Evolutionary conservation across 1,140 invertebrate species (phyloP).

Genomic region (Drosophila simulans): DNA sequence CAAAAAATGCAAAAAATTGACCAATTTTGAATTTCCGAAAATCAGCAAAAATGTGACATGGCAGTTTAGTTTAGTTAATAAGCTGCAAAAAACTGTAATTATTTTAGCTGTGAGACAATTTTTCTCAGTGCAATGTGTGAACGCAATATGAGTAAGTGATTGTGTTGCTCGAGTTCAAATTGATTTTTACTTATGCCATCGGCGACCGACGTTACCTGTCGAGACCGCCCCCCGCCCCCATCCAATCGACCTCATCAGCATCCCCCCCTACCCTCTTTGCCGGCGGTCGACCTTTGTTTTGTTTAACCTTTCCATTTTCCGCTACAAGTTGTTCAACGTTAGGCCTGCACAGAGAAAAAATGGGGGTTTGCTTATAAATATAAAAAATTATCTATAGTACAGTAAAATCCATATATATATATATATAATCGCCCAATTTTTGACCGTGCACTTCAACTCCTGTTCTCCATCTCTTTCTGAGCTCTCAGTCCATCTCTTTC

Average conservation of each 20-base stretch:
- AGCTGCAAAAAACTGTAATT: too few species aligned
- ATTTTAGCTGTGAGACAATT: too few species aligned
- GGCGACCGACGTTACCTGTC: conserved; percentile 43
- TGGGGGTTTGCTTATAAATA: neutral
- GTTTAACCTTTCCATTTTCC: conserved; percentile 75
- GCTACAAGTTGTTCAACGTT: conserved; percentile 55
- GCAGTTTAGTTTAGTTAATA: too few species aligned
- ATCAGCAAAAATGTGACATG: too few species aligned
- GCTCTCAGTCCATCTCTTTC: conserved; percentile 11
- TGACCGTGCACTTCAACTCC: conserved; percentile 8
- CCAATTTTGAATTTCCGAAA: too few species aligned
- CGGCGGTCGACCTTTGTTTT: conserved; percentile 53
- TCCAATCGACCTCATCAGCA: conserved; percentile 8
- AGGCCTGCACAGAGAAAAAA: neutral
- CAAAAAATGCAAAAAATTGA: too few species aligned
- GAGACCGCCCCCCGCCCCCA: conserved; percentile 10
- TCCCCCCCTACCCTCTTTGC: neutral
- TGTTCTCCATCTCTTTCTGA: neutral
- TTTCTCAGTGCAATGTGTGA: conserved; percentile 30
- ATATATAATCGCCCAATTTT: neutral
- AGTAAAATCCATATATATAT: too few species aligned
- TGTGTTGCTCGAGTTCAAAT: conserved; percentile 78
- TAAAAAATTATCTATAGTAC: neutral
- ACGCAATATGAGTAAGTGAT: conserved; percentile 69
- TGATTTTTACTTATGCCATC: conserved; percentile 80